Evolutionary conservation across 92 coral and sea anemone species (phyloP).

Genomic region (Parazoanthus swiftii): DNA sequence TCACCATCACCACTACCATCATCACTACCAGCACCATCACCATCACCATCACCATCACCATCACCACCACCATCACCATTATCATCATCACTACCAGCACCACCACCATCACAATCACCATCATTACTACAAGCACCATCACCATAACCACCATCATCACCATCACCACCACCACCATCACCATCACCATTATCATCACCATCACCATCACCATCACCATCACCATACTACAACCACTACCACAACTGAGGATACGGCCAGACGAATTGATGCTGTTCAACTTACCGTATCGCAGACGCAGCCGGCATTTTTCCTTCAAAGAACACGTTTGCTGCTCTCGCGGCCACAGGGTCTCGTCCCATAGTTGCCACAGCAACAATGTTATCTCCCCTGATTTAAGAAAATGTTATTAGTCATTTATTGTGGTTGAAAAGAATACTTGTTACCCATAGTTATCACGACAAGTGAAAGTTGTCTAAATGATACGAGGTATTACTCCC

Average conservation of each 20-base stretch:
- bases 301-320: slow-evolving; percentile 86
- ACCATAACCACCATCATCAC: neutral
- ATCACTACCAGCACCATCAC: neutral
- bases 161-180: too few relatives aligned
- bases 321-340: slow-evolving; percentile 86
- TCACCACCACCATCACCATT: neutral
- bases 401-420: neutral
- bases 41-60: neutral
- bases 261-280: neutral
- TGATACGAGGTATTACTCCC: too few relatives aligned
- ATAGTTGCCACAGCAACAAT: slow-evolving; percentile 88
- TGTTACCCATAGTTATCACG: too few relatives aligned
- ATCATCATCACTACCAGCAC: neutral
- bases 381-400: slow-evolving; percentile 67
- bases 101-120: too few relatives aligned
- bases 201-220: neutral
- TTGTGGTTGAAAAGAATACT: neutral
- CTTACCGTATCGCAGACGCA: slow-evolving; percentile 57
- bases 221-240: neutral
- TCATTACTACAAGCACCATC: too few relatives aligned
- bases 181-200: neutral
- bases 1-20: neutral
- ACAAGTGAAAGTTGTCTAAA: too few relatives aligned
- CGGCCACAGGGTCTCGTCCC: slow-evolving; percentile 89
- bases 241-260: too few relatives aligned